Evolutionary conservation across 1,140 invertebrate genomes (phyloP).

Genomic region (Anoplophora glabripennis): DNA sequence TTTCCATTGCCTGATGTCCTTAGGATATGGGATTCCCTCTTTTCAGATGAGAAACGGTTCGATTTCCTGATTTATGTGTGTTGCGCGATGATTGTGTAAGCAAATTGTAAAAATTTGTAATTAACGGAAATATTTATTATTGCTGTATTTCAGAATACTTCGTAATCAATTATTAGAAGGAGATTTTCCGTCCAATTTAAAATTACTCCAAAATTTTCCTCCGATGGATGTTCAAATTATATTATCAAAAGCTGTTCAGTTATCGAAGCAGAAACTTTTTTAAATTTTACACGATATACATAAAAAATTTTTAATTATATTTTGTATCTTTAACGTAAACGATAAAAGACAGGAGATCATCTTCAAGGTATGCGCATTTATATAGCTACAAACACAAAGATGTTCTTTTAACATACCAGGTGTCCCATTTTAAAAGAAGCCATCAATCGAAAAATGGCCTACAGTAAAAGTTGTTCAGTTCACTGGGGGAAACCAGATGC

Average conservation of each 20-base stretch:
- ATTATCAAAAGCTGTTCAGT: conserved; percentile 60
- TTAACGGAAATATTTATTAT: background rate
- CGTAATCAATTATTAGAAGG: conserved; percentile 76
- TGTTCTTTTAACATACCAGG: too few relatives aligned
- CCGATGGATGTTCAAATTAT: conserved; percentile 71
- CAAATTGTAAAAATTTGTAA: conserved; percentile 36
- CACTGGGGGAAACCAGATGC: too few relatives aligned
- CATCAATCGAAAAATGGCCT: too few relatives aligned
- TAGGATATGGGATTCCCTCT: conserved; percentile 93
- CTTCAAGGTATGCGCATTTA: too few relatives aligned
- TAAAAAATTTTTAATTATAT: conserved; percentile 2
- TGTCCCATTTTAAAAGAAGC: too few relatives aligned
- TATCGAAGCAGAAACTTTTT: conserved; percentile 41
- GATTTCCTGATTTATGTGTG: conserved; percentile 88
- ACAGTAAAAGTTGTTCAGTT: too few relatives aligned
- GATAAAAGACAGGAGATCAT: too few relatives aligned
- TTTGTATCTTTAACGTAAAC: too few relatives aligned
- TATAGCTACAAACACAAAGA: too few relatives aligned
- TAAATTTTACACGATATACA: conserved; percentile 4
- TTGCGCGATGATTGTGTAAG: conserved; percentile 95
- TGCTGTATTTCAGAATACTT: conserved; percentile 63
- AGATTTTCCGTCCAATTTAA: conserved; percentile 90
- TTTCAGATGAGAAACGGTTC: conserved; percentile 86
- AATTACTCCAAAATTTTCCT: conserved; percentile 85
- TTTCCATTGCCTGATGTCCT: conserved; percentile 95